phyloP scores from a whole-genome alignment of 2,888 invertebrate genomes.

The Conomelus anceps region DNA sequence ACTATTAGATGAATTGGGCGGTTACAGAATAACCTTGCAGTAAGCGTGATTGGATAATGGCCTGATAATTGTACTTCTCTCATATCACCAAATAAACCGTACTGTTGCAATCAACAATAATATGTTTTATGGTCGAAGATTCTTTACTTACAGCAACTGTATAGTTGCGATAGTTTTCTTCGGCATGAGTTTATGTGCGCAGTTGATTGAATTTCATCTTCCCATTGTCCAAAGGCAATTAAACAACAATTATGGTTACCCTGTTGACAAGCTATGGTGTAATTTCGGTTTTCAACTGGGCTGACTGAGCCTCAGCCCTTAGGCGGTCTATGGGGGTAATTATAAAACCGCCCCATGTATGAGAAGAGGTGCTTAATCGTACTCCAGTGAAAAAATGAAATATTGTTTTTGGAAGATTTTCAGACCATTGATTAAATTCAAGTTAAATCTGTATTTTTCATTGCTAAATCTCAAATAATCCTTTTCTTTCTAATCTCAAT shows the following conservation, averaged over 20 bases:
- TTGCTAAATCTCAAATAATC: too few species aligned
- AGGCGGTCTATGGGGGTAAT: too few species aligned
- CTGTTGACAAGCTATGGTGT: not conserved
- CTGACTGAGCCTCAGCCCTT: too few species aligned
- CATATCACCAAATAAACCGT: not conserved
- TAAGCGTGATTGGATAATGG: not conserved
- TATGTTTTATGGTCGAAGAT: not conserved
- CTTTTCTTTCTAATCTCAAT: too few species aligned
- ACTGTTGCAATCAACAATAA: not conserved
- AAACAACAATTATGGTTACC: not conserved
- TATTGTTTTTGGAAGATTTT: not conserved
- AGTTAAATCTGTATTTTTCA: not conserved
- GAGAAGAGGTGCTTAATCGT: not conserved
- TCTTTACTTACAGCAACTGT: not conserved
- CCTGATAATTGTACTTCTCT: not conserved
- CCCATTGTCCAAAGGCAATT: not conserved
- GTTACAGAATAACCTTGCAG: not conserved
- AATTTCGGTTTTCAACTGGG: not conserved
- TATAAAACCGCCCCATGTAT: not conserved
- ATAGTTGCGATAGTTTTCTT: not conserved
- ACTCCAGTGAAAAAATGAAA: not conserved
- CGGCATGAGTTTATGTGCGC: not conserved
- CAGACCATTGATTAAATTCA: not conserved
- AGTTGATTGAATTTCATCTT: not conserved
- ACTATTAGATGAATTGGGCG: not conserved